phyloP scores from a whole-genome alignment of 2,888 invertebrate genomes.

The Abscondita cerata region DNA sequence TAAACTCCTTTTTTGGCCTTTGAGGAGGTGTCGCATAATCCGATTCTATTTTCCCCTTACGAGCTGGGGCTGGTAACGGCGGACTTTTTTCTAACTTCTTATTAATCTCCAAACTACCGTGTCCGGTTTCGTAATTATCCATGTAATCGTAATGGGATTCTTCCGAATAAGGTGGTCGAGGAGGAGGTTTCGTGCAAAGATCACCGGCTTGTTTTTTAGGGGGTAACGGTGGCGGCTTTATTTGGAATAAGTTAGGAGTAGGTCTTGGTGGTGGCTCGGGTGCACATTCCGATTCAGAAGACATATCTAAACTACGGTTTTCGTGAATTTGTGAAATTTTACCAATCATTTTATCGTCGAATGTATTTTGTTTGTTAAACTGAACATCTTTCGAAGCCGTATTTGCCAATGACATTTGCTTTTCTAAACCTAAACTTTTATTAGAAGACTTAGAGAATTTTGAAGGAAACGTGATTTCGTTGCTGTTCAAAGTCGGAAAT shows the following conservation, averaged over 20 bases:
- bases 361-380: conserved; percentile 56
- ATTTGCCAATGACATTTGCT: conserved; percentile 43
- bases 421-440: conserved; percentile 42
- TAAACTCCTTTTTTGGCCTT: conserved; percentile 53
- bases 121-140: conserved; percentile 58
- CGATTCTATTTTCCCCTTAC: conserved; percentile 62
- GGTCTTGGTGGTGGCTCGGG: conserved; percentile 76
- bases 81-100: conserved; percentile 59
- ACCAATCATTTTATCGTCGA: conserved; percentile 45
- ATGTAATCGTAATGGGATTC: conserved; percentile 65
- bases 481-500: conserved; percentile 35
- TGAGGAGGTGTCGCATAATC: conserved; percentile 58
- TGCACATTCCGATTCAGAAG: conserved; percentile 58
- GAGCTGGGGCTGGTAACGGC: conserved; percentile 67
- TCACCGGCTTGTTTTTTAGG: conserved; percentile 72
- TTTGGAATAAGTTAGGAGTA: conserved; percentile 62
- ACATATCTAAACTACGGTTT: conserved; percentile 54
- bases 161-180: conserved; percentile 67
- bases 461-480: conserved; percentile 19
- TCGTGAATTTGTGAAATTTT: conserved; percentile 47
- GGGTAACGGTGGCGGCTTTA: conserved; percentile 76
- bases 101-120: conserved; percentile 45
- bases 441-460: conserved; percentile 47
- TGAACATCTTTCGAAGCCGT: conserved; percentile 33
- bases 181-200: conserved; percentile 68